Evolutionary conservation across 2,113 vertebrate species (phyloP), one percentile per base, ranked within the genome.

Genomic region (Carettochelys insculpta): DNA sequence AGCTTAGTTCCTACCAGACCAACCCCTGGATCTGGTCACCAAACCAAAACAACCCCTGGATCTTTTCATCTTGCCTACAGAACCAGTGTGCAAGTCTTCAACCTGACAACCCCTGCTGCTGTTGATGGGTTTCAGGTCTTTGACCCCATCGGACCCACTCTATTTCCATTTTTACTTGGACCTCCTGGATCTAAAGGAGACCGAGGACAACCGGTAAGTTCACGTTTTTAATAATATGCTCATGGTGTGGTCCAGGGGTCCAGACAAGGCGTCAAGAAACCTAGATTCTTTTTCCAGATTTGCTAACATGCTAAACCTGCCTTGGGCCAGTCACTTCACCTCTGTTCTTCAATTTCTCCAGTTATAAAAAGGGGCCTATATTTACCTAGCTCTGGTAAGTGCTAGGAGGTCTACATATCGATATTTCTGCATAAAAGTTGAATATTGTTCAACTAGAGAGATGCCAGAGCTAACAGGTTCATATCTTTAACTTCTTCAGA

Each of bases 181-280:
- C 96, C 97, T 96, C 98, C 98, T 3, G 98, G 98, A 61, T 93
- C 96, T 90, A 99, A 99, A 97, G 99, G 99, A 96, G 98, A 99
- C 93, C 98, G 97, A 77, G 99, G 99, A 96, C 96, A 97, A 50
- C 97, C 96, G 98, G 99, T 99, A 97, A 98, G 98, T 96, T 80
- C 88, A 80, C 3, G 24, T 14, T 92, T 53, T 83, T 65, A 1
- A 0, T 50, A 50, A 50, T 48, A 20, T 75, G 34, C 41, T 85
- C 22, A n/a, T 6, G 47, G 27, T 52, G 3, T 29, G 73, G n/a
- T 31, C 71, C 41, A 43, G 12, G 45, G 71, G 45, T 34, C 61
- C 9, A 22, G 3, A 38, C 43, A 41, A 45, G 43, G 38, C 2
- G 25, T 75, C 12, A 31, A n/a, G 14, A 65, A 16, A 38, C 34